Evolutionary conservation across 2,888 invertebrate species (phyloP).

Genomic region (Empis livida): DNA sequence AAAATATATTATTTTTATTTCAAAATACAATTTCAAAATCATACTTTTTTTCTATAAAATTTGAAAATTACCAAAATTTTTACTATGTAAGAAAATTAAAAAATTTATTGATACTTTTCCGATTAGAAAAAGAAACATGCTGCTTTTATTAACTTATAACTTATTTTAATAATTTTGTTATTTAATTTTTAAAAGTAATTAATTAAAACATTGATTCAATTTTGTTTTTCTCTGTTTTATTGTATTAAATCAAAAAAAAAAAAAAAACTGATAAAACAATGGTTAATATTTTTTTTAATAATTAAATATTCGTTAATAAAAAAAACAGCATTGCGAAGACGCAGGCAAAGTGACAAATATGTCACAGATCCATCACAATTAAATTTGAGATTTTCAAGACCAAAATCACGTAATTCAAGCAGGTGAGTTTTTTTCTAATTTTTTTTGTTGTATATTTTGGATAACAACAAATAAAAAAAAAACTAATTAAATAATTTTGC

Average conservation of each 20-base stretch:
- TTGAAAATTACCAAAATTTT: no score
- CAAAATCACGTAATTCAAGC: conserved; percentile 37
- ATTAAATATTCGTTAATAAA: not conserved
- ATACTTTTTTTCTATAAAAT: no score
- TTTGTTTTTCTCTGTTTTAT: no score
- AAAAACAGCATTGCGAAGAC: conserved; percentile 50
- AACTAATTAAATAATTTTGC: conserved; percentile 2
- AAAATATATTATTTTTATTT: no score
- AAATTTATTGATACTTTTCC: no score
- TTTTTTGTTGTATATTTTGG: not conserved
- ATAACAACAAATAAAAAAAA: not conserved
- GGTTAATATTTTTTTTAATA: not conserved
- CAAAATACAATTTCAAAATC: no score
- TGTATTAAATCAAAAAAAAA: conserved; percentile 1
- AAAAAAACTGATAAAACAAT: conserved; percentile 2
- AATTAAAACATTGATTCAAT: no score
- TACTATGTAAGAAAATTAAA: no score
- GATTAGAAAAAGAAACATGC: no score
- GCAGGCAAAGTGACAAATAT: conserved; percentile 71
- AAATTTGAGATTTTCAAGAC: conserved; percentile 66
- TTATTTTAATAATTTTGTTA: no score
- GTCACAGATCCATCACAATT: conserved; percentile 73
- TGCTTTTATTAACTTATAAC: no score
- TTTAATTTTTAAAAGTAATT: no score
- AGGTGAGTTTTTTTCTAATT: conserved; percentile 23